Evolutionary conservation across 2,888 invertebrate species (phyloP).

Genomic region (Sesamia inferens): DNA sequence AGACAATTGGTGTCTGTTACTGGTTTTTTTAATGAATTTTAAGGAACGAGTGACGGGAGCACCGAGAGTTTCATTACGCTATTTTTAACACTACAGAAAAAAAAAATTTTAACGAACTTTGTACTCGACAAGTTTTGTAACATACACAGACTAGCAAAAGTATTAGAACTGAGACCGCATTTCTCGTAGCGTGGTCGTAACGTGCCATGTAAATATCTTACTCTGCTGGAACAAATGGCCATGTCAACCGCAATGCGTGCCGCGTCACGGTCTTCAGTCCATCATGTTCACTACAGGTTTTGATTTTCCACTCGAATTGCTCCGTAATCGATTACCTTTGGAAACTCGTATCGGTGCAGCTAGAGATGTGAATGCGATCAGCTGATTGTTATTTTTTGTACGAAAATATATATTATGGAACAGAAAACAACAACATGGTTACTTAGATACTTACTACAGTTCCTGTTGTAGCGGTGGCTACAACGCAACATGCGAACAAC

Average conservation of each 20-base stretch:
- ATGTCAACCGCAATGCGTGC: conserved; percentile 77
- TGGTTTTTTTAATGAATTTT: too few relatives aligned
- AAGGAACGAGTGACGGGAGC: background rate
- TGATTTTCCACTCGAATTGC: conserved; percentile 67
- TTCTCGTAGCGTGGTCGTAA: conserved; percentile 43
- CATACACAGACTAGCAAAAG: background rate
- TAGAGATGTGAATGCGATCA: conserved; percentile 33
- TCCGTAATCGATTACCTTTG: conserved; percentile 61
- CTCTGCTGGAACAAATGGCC: conserved; percentile 70
- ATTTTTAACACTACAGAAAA: too few relatives aligned
- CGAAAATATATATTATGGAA: background rate
- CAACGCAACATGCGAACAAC: too few relatives aligned
- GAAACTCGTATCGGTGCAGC: conserved; percentile 42
- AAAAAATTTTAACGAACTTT: too few relatives aligned
- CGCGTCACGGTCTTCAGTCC: conserved; percentile 72
- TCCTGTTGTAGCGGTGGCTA: too few relatives aligned
- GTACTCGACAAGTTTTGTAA: background rate
- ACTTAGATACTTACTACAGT: background rate
- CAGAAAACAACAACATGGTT: background rate
- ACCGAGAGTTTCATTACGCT: background rate
- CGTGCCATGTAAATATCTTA: conserved; percentile 40
- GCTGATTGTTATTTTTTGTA: background rate
- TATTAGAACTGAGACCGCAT: background rate
- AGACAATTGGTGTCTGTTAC: background rate
- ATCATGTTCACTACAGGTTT: conserved; percentile 70